Percentiles rank a stretch among this genome's conserved stretches.
phyloP scores from a whole-genome alignment of 1,140 invertebrate genomes.

The Drosophila sp. region DNA sequence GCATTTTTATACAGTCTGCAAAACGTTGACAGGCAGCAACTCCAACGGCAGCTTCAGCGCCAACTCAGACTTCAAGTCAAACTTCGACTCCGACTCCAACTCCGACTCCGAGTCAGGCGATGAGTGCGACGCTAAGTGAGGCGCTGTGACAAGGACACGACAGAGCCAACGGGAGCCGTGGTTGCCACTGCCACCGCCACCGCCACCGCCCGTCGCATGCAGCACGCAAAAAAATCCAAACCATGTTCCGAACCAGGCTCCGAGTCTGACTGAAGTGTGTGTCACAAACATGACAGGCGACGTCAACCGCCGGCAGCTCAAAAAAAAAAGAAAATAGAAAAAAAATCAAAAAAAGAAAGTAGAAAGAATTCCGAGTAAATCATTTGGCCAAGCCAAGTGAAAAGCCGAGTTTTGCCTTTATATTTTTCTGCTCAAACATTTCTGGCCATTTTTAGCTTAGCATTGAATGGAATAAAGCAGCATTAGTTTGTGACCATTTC shows the following conservation, averaged over 20 bases:
- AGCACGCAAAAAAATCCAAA: constrained; percentile 51
- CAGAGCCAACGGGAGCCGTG: constrained; percentile 49
- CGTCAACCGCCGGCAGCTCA: constrained; percentile 59
- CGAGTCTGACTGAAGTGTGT: constrained; percentile 71
- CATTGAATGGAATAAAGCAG: too few species aligned
- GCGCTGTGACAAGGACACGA: constrained; percentile 70
- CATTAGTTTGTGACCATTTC: too few species aligned
- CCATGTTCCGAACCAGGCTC: constrained; percentile 29
- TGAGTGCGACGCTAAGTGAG: constrained; percentile 21
- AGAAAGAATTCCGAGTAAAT: constrained; percentile 66
- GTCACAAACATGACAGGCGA: constrained; percentile 79
- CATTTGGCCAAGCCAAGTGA: constrained; percentile 66
- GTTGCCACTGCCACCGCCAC: background rate
- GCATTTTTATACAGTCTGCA: constrained; percentile 52
- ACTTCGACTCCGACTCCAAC: too few species aligned
- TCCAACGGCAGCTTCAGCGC: constrained; percentile 15
- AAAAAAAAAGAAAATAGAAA: constrained; percentile 22
- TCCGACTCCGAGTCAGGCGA: too few species aligned
- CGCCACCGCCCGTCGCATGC: constrained; percentile 42
- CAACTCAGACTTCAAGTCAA: constrained; percentile 18
- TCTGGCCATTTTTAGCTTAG: background rate
- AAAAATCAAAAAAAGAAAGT: background rate
- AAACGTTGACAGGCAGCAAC: constrained; percentile 37
- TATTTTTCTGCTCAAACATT: constrained; percentile 19
- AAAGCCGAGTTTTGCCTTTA: constrained; percentile 32